A percentile compares a stretch with the other conserved stretches of the same genome.
Evolutionary conservation across 2,113 vertebrate species (phyloP).

Genomic region (Thermophis baileyi): DNA sequence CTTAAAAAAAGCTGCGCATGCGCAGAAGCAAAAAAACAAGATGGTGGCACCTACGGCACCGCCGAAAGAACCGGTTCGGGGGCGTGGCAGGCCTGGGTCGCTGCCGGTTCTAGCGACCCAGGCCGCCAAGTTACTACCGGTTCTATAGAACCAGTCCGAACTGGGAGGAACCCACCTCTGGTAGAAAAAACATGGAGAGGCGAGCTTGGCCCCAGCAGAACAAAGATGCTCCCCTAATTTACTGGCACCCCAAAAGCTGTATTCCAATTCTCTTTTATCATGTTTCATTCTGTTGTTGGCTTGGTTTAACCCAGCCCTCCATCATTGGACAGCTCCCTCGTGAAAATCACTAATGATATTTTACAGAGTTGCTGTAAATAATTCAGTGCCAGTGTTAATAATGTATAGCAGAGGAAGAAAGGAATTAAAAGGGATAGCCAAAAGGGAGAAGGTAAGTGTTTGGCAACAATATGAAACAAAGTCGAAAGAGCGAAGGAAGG

Average conservation of each 20-base stretch:
- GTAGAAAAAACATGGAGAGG: background rate
- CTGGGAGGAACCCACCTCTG: too few species aligned
- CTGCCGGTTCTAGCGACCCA: too few species aligned
- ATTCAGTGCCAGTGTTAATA: constrained; percentile 44
- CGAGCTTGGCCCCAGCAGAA: background rate
- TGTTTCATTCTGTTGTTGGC: background rate
- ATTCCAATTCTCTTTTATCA: background rate
- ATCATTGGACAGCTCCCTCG: background rate
- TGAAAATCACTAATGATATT: constrained; percentile 42
- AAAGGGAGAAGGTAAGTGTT: constrained; percentile 42
- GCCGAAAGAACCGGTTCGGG: too few species aligned
- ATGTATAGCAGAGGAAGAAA: constrained; percentile 49
- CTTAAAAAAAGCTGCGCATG: too few species aligned
- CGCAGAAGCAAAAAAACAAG: too few species aligned
- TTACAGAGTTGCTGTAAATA: constrained; percentile 48
- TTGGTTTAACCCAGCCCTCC: constrained; percentile 16
- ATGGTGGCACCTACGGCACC: too few species aligned
- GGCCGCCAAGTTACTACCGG: too few species aligned
- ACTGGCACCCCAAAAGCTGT: background rate
- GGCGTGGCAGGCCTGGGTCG: too few species aligned
- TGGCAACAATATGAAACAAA: constrained; percentile 34
- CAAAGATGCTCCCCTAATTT: background rate
- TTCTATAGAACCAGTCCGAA: too few species aligned
- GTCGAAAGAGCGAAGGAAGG: constrained; percentile 9
- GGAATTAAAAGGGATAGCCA: constrained; percentile 39